Base-by-base conservation (phyloP, 2,888 invertebrate species). In the Caenorhabditis sp. region DNA sequence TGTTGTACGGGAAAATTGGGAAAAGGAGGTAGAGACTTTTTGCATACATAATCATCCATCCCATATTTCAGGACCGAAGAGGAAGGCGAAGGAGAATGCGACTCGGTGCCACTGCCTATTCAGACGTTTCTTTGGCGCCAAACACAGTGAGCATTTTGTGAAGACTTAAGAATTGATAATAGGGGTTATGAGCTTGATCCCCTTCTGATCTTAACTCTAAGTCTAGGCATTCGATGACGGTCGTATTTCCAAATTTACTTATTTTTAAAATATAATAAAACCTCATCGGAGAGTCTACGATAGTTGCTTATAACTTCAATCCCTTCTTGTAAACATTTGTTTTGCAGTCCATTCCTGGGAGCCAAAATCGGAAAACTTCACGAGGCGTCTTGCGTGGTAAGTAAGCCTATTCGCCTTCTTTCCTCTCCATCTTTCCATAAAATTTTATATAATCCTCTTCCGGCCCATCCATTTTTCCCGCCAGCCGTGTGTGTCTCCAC, bases 41-140 rank as follows among this genome's bases (percentile, higher is more conserved):
- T 64, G 77, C 77, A 77, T 77, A 69, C 61, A 77, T 69, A 40
- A 65, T 18, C n/a, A n/a, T n/a, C 32, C 32, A 32, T 6, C 22
- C 24, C 24, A 51, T 56, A 20, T 85, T 85, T 15, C 78, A 87
- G 87, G 85, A 87, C 84, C 67, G 87, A 85, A 55, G 88, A 88
- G 53, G 90, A 90, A 44, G 92, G n/a, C 93, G 94, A 88, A 94
- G 82, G 79, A 28, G 91, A 92, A 61, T 89, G 91, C 86, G 96
- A 96, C 90, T 95, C 95, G 90, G 94, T 98, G 82, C 98, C 98
- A 0, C 95, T 98, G 84, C 96, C 98, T 1, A 96, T 98, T 80
- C 98, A 98, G 93, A 96, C 96, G 90, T 98, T 97, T 93, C 94
- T 98, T 82, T 98, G 98, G 98, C 94, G 96, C 89, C 97, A 98